These are phyloP conservation scores for Streptopelia turtur DNA, from an alignment of 2,797 vertebrate genomes.

Conservation along the genomic window DNA sequence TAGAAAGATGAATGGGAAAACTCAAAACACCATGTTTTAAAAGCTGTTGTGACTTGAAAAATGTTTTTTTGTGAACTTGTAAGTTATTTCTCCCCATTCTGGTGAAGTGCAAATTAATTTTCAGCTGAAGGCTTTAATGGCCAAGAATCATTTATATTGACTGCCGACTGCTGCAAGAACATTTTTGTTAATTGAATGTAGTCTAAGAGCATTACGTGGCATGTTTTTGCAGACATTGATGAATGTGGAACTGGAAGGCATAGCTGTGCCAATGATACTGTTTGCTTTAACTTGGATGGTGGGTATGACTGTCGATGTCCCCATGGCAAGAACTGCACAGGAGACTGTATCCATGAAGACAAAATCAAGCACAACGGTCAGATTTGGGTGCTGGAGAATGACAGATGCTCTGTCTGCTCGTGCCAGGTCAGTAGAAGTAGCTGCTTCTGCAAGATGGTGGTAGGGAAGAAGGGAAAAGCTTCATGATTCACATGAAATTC, in stretches of 20 bases:
- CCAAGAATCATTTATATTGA: conserved; percentile 5
- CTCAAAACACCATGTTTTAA: background rate
- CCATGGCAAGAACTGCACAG: conserved; percentile 96
- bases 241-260: conserved; percentile 94
- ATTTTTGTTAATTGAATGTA: conserved; percentile 39
- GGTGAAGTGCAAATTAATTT: conserved; percentile 48
- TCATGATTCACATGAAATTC: background rate
- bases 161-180: background rate
- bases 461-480: background rate
- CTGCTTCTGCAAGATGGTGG: background rate
- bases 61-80: background rate
- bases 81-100: background rate
- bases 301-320: conserved; percentile 97
- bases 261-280: conserved; percentile 95
- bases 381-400: conserved; percentile 97
- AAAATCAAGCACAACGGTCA: conserved; percentile 96
- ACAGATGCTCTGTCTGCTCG: conserved; percentile 95
- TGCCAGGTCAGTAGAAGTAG: conserved; percentile 88
- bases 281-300: conserved; percentile 98
- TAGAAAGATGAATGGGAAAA: background rate
- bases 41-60: background rate
- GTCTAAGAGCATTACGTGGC: conserved; percentile 32
- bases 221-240: conserved; percentile 88
- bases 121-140: conserved; percentile 12
- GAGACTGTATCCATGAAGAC: conserved; percentile 93